Evolutionary conservation across 92 coral and sea anemone genomes (phyloP), one percentile per base, ranked within the genome.

Genomic region (Phenganax marumi): DNA sequence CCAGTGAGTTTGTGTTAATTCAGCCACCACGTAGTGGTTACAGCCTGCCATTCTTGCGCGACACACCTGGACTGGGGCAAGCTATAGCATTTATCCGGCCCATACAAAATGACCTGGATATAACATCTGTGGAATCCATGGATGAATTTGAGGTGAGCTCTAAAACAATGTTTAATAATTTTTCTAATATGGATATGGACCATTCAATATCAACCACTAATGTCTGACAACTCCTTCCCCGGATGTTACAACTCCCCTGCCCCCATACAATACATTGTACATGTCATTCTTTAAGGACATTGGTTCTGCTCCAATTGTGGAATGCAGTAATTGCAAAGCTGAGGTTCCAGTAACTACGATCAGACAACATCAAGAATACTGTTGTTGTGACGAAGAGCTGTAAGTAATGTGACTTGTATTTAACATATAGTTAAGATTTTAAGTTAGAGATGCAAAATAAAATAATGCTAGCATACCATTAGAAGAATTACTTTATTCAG

Each of bases 51-150:
- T 75, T 75, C 60, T 51, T 75, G 61, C 65, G 80, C 24, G 66
- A 75, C 63, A 52, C 65, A 33, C 33, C 80, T 52, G 80, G 63
- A 51, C 52, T 75, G 65, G 65, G 78, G 12, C 78, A 73, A 73
- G 78, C 57, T 16, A 53, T 53, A 11, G 57, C 57, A 53, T 53
- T 53, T 16, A 53, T 53, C 57, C 2, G 57, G 17, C 57, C 57
- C 12, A 53, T 53, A 10, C 57, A 53, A 53, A 53, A 53, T 53
- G 17, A 53, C 57, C 57, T 53, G 57, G 57, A 53, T 16, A 53
- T 53, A 11, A 53, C 57, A 53, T 10, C 57, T 53, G 57, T 33
- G 2, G 43, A 33, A 33, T 33, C 57, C 57, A 53, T 53, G 57
- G 57, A 53, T 53, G 17, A 16, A 1, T 53, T 16, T 53, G 57